Percentiles rank a stretch among this genome's conserved stretches.
phyloP scores from a whole-genome alignment of 2,888 invertebrate species.

The Tromatobia lineatoria region DNA sequence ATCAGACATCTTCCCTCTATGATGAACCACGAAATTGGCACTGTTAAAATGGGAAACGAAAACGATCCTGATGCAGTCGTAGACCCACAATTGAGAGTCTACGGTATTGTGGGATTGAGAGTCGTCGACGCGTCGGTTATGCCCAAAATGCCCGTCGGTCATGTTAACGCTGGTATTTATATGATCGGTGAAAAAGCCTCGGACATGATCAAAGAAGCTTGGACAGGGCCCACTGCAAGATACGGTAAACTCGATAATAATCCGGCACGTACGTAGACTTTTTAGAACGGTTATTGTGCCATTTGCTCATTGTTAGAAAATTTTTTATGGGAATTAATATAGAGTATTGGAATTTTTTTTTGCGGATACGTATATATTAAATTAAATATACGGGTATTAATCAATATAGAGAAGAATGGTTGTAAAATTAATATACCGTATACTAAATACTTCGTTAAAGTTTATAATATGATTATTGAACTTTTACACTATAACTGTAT shows the following conservation, averaged over 20 bases:
- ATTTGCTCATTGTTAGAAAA: too few species aligned
- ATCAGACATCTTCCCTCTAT: slow-evolving; percentile 88
- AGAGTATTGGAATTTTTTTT: too few species aligned
- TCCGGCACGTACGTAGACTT: background rate
- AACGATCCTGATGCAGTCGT: slow-evolving; percentile 87
- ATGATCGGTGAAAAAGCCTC: slow-evolving; percentile 89
- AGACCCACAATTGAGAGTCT: slow-evolving; percentile 86
- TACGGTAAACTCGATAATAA: background rate
- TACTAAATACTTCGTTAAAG: too few species aligned
- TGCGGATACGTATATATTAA: too few species aligned
- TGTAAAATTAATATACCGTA: too few species aligned
- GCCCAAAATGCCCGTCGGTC: slow-evolving; percentile 87
- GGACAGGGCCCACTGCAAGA: slow-evolving; percentile 74
- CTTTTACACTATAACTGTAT: too few species aligned
- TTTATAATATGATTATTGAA: too few species aligned
- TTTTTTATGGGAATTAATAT: too few species aligned
- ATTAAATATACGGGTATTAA: too few species aligned
- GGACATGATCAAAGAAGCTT: slow-evolving; percentile 87
- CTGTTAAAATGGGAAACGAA: slow-evolving; percentile 87
- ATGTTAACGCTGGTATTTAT: slow-evolving; percentile 87
- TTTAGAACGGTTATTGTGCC: background rate
- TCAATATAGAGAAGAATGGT: too few species aligned
- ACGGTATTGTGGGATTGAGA: slow-evolving; percentile 86
- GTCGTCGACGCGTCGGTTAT: slow-evolving; percentile 88
- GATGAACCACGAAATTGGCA: slow-evolving; percentile 89